Conservation (phyloP, 2,797 vertebrate genomes). For the Ptychobarbus kaznakovi region DNA sequence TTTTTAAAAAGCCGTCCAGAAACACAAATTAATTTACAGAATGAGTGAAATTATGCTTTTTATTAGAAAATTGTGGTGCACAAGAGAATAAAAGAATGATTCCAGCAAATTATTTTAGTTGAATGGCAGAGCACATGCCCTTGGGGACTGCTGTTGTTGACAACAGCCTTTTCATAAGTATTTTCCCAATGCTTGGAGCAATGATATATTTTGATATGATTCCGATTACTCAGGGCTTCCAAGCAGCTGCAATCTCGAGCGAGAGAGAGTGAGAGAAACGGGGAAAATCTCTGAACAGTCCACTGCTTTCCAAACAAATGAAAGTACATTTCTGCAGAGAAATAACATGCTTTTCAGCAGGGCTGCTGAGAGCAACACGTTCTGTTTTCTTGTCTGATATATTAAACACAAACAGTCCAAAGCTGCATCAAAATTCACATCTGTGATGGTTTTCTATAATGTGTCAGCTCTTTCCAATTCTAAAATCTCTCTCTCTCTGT, state of each 20-base stretch:
- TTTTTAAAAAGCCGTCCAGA: conserved; percentile 10
- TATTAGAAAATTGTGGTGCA: not conserved
- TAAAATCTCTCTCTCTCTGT: no score
- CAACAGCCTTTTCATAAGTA: conserved; percentile 21
- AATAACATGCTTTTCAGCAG: not conserved
- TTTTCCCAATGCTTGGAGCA: conserved; percentile 15
- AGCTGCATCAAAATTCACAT: conserved; percentile 6
- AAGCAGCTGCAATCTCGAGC: conserved; percentile 6
- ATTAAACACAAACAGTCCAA: conserved; percentile 12
- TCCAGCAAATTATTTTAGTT: not conserved
- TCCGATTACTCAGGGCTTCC: conserved; percentile 4
- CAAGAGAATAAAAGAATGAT: conserved; percentile 17
- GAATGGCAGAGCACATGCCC: conserved; percentile 5
- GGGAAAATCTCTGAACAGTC: not conserved
- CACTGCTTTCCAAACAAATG: conserved; percentile 18
- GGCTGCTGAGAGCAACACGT: not conserved
- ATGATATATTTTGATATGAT: not conserved
- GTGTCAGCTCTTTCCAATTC: not conserved
- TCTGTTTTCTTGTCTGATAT: not conserved
- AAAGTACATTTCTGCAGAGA: not conserved
- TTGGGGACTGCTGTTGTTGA: conserved; percentile 24
- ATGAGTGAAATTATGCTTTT: not conserved
- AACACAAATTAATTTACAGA: not conserved
- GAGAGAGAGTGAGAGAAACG: no score
- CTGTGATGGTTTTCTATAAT: not conserved